A percentile compares a stretch with the other conserved stretches of the same genome.
phyloP scores from a whole-genome alignment of 2,797 vertebrate species.

The Enteromius trimaculatus region DNA sequence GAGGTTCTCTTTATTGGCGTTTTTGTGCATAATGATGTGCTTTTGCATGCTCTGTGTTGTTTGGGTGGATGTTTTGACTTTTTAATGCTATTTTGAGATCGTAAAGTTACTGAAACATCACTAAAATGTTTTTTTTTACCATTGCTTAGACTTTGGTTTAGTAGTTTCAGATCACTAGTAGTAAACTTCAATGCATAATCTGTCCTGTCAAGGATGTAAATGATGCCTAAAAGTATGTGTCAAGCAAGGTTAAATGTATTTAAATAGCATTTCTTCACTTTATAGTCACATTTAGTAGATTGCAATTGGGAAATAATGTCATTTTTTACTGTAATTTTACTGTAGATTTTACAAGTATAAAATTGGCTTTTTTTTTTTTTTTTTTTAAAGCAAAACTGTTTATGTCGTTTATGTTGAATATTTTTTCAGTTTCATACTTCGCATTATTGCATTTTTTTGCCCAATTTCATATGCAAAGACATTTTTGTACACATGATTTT shows the following conservation, averaged over 20 bases:
- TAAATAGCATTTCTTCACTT: not conserved
- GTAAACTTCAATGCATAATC: not conserved
- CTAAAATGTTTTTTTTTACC: not conserved
- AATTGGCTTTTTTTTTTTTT: not conserved
- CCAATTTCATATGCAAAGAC: not conserved
- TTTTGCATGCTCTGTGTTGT: not conserved
- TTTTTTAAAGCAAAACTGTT: too few species aligned
- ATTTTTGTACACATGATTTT: not conserved
- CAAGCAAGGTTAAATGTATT: too few species aligned
- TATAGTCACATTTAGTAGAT: not conserved
- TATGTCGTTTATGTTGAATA: not conserved
- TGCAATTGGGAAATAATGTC: not conserved
- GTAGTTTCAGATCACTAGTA: not conserved
- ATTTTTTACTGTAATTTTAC: not conserved
- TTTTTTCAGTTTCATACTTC: not conserved
- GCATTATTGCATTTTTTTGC: not conserved
- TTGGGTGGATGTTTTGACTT: not conserved
- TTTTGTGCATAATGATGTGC: not conserved
- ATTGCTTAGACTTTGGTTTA: not conserved
- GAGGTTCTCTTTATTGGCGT: not conserved
- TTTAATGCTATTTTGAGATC: not conserved
- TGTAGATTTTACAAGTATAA: too few species aligned
- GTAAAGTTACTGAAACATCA: not conserved
- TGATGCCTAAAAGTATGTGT: not conserved
- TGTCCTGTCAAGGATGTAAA: not conserved